Percentiles rank a stretch among this genome's conserved stretches.
These are phyloP conservation scores for Gnathonemus echidnorhynchus DNA, from an alignment of 2,113 vertebrate species.

Conservation along the genomic window DNA sequence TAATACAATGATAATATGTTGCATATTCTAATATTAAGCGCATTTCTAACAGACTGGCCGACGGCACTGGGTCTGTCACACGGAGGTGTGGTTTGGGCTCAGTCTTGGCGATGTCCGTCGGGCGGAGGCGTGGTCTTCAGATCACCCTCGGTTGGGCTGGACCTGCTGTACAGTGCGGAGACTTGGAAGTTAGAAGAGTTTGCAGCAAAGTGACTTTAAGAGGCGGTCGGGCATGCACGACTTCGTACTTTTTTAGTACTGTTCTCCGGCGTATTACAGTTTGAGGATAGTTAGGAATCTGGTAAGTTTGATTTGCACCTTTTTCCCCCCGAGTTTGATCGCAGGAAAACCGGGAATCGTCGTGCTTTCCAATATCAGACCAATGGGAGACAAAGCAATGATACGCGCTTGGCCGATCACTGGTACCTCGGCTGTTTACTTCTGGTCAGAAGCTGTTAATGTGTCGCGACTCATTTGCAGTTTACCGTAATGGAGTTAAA, in stretches of 20 bases:
- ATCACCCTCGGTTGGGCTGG: background rate
- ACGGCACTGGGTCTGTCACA: background rate
- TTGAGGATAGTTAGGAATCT: background rate
- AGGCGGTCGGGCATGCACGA: background rate
- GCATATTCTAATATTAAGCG: background rate
- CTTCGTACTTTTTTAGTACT: background rate
- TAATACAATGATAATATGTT: background rate
- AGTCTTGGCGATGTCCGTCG: background rate
- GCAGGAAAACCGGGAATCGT: background rate
- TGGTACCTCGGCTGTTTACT: background rate
- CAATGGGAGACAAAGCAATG: background rate
- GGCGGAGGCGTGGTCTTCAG: background rate
- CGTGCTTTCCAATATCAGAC: background rate
- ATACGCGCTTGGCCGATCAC: background rate
- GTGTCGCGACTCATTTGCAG: background rate
- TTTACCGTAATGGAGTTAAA: background rate
- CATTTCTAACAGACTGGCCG: background rate
- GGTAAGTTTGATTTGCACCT: constrained; percentile 7
- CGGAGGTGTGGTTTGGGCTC: background rate
- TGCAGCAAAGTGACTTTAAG: background rate
- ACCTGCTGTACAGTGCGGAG: background rate
- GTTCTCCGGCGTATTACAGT: background rate
- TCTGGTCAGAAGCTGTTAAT: background rate
- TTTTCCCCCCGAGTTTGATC: background rate
- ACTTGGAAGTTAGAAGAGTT: background rate